Conservation (phyloP, 2,888 invertebrate genomes). For the Eurytoma californica region DNA sequence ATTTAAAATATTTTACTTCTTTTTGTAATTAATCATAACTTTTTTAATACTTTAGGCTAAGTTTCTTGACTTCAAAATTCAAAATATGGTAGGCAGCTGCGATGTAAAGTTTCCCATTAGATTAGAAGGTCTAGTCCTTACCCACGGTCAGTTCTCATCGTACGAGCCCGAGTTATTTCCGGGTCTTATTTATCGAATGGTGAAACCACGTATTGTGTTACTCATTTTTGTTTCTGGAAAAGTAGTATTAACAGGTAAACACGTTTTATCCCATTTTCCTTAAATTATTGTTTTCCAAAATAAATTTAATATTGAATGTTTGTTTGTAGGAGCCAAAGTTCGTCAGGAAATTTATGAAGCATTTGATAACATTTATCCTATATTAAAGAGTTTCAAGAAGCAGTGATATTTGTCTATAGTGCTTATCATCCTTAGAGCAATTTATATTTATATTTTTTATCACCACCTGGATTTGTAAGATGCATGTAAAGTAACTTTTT, state of each 20-base stretch:
- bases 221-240: constrained; percentile 99
- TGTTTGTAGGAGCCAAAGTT: constrained; percentile 87
- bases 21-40: constrained; percentile 21
- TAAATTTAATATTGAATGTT: constrained; percentile 14
- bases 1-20: not conserved
- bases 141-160: constrained; percentile 84
- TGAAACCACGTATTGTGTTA: constrained; percentile 95
- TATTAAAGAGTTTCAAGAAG: constrained; percentile 95
- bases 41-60: constrained; percentile 77
- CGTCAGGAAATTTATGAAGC: constrained; percentile 96
- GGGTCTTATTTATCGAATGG: constrained; percentile 98
- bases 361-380: constrained; percentile 96
- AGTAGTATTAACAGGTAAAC: constrained; percentile 89
- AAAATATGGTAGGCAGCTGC: constrained; percentile 82
- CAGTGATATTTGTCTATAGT: constrained; percentile 73
- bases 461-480: constrained; percentile 15
- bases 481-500: constrained; percentile 29
- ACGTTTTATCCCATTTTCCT: constrained; percentile 26
- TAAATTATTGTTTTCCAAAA: constrained; percentile 13
- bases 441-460: constrained; percentile 43
- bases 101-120: constrained; percentile 91
- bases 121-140: constrained; percentile 86
- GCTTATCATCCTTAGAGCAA: constrained; percentile 5
- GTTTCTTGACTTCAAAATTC: constrained; percentile 81
- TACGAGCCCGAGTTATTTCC: constrained; percentile 99